Evolutionary conservation across 2,113 vertebrate species (phyloP).

Genomic region (Anthoscopus minutus): DNA sequence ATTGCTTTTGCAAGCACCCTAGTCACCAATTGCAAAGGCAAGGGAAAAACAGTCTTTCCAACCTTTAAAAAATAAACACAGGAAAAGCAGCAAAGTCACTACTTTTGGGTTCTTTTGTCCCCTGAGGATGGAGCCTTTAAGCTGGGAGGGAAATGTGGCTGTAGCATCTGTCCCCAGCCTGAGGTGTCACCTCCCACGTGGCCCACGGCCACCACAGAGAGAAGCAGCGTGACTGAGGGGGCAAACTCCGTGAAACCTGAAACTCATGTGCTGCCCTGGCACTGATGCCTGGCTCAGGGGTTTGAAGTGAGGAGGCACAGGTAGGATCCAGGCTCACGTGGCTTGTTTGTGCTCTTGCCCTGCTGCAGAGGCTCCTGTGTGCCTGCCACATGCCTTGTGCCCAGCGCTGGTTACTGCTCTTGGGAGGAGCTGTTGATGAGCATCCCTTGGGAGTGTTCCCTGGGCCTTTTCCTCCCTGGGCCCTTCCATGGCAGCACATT

Average conservation of each 20-base stretch:
- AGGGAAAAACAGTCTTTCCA: not conserved
- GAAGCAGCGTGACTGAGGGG: not conserved
- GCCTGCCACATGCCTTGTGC: too few relatives aligned
- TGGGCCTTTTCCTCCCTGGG: not conserved
- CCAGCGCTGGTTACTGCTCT: not conserved
- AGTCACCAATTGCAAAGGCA: not conserved
- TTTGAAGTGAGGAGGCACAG: not conserved
- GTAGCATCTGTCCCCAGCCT: not conserved
- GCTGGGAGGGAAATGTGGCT: not conserved
- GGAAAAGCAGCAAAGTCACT: not conserved
- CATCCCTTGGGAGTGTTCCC: not conserved
- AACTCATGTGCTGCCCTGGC: not conserved
- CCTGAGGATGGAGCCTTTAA: not conserved
- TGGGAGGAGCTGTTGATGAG: not conserved
- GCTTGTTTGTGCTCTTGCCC: not conserved
- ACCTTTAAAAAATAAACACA: not conserved
- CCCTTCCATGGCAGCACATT: rapidly evolving
- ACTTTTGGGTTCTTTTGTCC: not conserved
- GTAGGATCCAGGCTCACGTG: not conserved
- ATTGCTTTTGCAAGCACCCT: not conserved
- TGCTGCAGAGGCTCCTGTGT: not conserved
- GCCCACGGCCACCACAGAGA: not conserved
- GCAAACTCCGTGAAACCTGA: not conserved
- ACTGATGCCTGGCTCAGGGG: not conserved
- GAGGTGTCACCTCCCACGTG: not conserved